Evolutionary conservation across 1,140 invertebrate genomes (phyloP).

Genomic region (Drosophila nebulosa): DNA sequence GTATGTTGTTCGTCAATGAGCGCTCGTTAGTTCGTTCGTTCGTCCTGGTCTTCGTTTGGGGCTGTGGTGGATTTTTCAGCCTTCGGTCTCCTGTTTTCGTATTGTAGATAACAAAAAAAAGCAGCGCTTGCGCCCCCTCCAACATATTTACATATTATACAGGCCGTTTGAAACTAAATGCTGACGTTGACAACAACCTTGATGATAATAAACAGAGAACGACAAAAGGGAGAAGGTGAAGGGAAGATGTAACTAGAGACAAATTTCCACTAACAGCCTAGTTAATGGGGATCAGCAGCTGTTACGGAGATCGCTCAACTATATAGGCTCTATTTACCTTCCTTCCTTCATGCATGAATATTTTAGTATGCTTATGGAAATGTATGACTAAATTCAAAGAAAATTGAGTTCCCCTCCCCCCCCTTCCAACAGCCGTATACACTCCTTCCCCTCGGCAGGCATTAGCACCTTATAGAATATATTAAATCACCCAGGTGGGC

Average conservation of each 20-base stretch:
- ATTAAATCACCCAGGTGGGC: slow-evolving; percentile 45
- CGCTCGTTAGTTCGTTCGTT: background rate
- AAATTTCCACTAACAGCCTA: background rate
- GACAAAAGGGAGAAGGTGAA: background rate
- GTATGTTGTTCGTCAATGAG: background rate
- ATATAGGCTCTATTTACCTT: background rate
- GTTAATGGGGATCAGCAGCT: slow-evolving; percentile 8
- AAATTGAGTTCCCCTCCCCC: too few relatives aligned
- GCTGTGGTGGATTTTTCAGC: background rate
- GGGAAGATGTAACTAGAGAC: background rate
- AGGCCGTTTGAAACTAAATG: background rate
- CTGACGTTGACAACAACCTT: slow-evolving; percentile 45
- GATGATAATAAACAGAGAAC: slow-evolving; percentile 11
- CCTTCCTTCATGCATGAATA: background rate
- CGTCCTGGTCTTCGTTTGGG: background rate
- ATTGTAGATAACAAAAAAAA: slow-evolving; percentile 3
- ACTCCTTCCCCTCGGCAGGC: slow-evolving; percentile 20
- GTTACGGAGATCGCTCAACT: background rate
- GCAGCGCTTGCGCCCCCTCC: slow-evolving; percentile 16
- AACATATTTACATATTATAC: slow-evolving; percentile 63
- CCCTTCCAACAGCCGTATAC: too few relatives aligned
- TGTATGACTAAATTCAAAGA: background rate
- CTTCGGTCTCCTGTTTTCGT: slow-evolving; percentile 2
- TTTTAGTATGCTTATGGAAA: background rate
- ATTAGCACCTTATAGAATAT: slow-evolving; percentile 54